These are phyloP conservation scores for Ploceus nigricollis DNA, from an alignment of 2,113 vertebrate species.

Conservation along the genomic window DNA sequence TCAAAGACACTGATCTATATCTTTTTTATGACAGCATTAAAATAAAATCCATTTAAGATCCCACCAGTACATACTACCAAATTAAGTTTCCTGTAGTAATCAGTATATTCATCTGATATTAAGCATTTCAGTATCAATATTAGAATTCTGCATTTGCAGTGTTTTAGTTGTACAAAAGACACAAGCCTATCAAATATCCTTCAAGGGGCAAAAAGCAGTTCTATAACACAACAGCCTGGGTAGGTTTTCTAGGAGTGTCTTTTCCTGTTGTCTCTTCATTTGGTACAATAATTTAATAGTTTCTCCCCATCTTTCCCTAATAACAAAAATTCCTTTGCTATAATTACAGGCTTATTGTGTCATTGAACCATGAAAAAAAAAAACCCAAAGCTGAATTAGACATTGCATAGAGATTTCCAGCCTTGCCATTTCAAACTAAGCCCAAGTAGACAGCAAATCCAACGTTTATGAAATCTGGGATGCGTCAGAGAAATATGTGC, in stretches of 20 bases:
- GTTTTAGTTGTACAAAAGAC: background rate
- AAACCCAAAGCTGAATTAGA: background rate
- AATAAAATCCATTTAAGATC: background rate
- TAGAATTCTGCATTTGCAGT: background rate
- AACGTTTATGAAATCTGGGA: background rate
- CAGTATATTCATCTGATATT: background rate
- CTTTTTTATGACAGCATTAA: background rate
- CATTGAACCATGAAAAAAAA: background rate
- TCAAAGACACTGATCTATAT: background rate
- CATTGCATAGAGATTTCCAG: background rate
- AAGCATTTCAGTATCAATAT: background rate
- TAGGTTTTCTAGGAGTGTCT: background rate
- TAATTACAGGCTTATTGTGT: background rate
- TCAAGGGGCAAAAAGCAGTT: background rate
- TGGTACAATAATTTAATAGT: background rate
- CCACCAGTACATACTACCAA: background rate
- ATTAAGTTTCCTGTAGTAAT: background rate
- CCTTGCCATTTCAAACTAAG: background rate
- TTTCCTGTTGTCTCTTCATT: background rate
- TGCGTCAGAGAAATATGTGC: background rate
- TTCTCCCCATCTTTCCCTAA: background rate
- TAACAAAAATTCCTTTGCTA: background rate
- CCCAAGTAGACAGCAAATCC: background rate
- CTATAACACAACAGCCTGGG: background rate
- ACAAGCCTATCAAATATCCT: background rate